Percentiles rank a stretch among this genome's conserved stretches.
phyloP scores from a whole-genome alignment of 2,888 invertebrate genomes.

The Andrena hattorfiana region DNA sequence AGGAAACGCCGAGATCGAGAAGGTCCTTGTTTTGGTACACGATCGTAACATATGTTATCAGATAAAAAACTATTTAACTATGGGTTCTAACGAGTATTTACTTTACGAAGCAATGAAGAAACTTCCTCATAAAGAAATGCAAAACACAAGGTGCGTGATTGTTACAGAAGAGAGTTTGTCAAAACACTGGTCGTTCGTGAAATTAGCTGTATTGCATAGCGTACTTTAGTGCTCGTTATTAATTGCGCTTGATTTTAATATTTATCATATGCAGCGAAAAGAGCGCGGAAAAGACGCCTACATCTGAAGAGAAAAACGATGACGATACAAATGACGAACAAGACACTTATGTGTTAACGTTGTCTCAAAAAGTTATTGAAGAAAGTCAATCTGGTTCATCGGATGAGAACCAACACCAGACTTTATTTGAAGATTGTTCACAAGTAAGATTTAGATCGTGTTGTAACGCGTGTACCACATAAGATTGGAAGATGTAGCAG shows the following conservation, averaged over 20 bases:
- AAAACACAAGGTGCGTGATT: slow-evolving; percentile 51
- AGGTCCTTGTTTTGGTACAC: slow-evolving; percentile 93
- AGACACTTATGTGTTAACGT: slow-evolving; percentile 90
- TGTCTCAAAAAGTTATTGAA: slow-evolving; percentile 86
- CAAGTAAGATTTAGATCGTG: slow-evolving; percentile 69
- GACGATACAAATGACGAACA: slow-evolving; percentile 85
- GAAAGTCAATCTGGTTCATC: slow-evolving; percentile 43
- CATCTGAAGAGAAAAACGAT: slow-evolving; percentile 63
- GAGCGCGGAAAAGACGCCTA: slow-evolving; percentile 34
- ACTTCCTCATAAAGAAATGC: slow-evolving; percentile 72
- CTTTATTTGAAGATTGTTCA: slow-evolving; percentile 80
- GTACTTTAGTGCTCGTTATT: neutral
- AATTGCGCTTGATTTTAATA: neutral
- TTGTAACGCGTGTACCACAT: neutral
- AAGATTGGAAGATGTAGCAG: slow-evolving; percentile 42
- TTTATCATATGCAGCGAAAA: slow-evolving; percentile 14
- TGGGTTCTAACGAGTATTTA: slow-evolving; percentile 79
- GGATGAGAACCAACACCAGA: slow-evolving; percentile 52
- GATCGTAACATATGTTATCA: slow-evolving; percentile 94
- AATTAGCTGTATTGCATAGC: neutral
- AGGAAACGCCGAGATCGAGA: slow-evolving; percentile 84
- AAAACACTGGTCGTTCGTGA: neutral
- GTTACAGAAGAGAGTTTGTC: slow-evolving; percentile 12
- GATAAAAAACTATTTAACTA: slow-evolving; percentile 86
- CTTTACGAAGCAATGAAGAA: slow-evolving; percentile 76